Evolutionary conservation across 2,113 vertebrate species (phyloP).

Genomic region (Bubo blakistoni): DNA sequence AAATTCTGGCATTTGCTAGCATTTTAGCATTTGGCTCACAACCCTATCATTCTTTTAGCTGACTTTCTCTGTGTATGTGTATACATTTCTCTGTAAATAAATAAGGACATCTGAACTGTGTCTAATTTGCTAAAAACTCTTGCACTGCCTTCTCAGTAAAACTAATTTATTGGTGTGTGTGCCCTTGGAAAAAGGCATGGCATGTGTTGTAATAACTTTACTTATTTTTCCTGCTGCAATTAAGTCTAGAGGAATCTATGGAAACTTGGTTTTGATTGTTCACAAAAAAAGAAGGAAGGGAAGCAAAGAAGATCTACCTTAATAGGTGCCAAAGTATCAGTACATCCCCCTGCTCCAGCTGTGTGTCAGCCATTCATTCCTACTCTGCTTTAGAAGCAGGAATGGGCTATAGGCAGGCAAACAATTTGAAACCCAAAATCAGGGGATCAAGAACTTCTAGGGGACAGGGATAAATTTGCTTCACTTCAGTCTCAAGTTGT

Average conservation of each 20-base stretch:
- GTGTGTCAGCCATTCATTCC: neutral
- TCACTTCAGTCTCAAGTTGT: neutral
- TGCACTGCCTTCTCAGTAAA: neutral
- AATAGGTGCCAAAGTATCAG: neutral
- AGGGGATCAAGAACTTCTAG: neutral
- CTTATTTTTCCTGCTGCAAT: neutral
- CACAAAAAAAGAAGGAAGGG: neutral
- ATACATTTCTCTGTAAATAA: neutral
- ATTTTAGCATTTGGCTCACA: slow-evolving; percentile 19
- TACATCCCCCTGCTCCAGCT: neutral
- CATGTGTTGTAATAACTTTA: neutral
- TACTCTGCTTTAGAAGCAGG: neutral
- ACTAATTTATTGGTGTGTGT: neutral
- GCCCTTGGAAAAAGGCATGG: neutral
- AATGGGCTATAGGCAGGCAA: neutral
- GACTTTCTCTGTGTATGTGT: neutral
- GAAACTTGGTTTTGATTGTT: neutral
- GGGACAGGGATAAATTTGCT: neutral
- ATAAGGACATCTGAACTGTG: neutral
- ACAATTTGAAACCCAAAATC: neutral
- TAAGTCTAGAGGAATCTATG: neutral
- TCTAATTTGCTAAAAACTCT: neutral
- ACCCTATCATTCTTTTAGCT: neutral
- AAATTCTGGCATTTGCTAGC: slow-evolving; percentile 41
- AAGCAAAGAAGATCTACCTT: neutral